A percentile compares a stretch with the other conserved stretches of the same genome.
phyloP scores from a whole-genome alignment of 2,888 invertebrate species.

The Invenusta paracnida region DNA sequence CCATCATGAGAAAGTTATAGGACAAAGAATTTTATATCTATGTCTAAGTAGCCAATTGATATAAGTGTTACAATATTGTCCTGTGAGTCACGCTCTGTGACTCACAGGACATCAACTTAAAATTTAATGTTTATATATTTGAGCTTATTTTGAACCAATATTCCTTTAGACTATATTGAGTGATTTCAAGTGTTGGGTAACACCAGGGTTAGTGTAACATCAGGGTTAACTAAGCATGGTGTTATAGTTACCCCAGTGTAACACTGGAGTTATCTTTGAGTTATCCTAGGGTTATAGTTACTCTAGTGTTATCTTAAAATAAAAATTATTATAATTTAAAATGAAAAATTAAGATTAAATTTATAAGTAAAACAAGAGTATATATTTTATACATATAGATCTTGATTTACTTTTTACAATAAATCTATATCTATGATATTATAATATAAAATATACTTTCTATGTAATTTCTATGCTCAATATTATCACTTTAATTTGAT shows the following conservation, averaged over 20 bases:
- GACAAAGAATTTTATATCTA: slow-evolving; percentile 29
- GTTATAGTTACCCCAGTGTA: slow-evolving; percentile 26
- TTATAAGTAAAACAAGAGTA: slow-evolving; percentile 29
- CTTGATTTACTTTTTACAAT: slow-evolving; percentile 20
- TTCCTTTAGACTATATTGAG: slow-evolving; percentile 29
- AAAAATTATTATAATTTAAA: slow-evolving; percentile 29
- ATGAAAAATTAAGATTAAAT: slow-evolving; percentile 29
- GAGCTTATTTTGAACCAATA: slow-evolving; percentile 26
- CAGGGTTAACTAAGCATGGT: slow-evolving; percentile 29
- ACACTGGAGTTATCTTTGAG: slow-evolving; percentile 26
- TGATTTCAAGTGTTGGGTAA: slow-evolving; percentile 29
- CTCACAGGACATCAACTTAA: slow-evolving; percentile 29
- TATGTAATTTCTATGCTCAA: slow-evolving; percentile 27
- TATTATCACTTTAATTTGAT: slow-evolving; percentile 29
- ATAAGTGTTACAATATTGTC: slow-evolving; percentile 27
- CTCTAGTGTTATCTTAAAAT: slow-evolving; percentile 29
- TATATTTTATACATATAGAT: slow-evolving; percentile 24
- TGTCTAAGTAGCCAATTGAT: slow-evolving; percentile 29
- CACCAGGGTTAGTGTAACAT: slow-evolving; percentile 15
- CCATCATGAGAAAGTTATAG: slow-evolving; percentile 29
- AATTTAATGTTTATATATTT: slow-evolving; percentile 26
- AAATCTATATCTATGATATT: slow-evolving; percentile 29
- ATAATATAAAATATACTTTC: slow-evolving; percentile 29
- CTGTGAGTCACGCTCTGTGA: slow-evolving; percentile 29
- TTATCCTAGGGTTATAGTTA: slow-evolving; percentile 29